A percentile compares a stretch with the other conserved stretches of the same genome.
Evolutionary conservation across 2,797 vertebrate genomes (phyloP).

Genomic region (Nannoperca australis): DNA sequence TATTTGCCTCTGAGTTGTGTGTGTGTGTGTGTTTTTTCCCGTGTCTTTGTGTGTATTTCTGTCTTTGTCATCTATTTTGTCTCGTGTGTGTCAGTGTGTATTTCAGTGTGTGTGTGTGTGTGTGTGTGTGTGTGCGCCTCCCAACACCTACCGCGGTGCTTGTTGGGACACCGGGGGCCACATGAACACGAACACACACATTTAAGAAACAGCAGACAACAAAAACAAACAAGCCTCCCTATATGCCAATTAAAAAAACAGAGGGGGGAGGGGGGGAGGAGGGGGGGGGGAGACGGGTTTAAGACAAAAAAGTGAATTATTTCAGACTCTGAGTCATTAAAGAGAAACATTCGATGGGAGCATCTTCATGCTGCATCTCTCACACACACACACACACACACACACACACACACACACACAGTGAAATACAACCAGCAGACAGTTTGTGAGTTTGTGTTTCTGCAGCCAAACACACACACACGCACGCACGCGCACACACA

Average conservation of each 20-base stretch:
- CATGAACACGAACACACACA: constrained; percentile 81
- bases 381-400: background rate
- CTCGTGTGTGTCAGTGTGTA: constrained; percentile 23
- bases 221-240: constrained; percentile 82
- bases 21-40: constrained; percentile 24
- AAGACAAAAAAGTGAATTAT: constrained; percentile 66
- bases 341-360: background rate
- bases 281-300: constrained; percentile 29
- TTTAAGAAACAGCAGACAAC: constrained; percentile 81
- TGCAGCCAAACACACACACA: constrained; percentile 33
- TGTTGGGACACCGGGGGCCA: constrained; percentile 82
- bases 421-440: constrained; percentile 7
- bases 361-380: background rate
- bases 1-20: constrained; percentile 35
- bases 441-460: constrained; percentile 13
- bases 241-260: constrained; percentile 78
- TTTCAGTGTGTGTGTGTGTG: constrained; percentile 27
- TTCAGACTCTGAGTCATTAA: constrained; percentile 13
- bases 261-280: constrained; percentile 3
- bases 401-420: too few relatives aligned
- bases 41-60: constrained; percentile 30
- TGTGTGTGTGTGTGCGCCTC: constrained; percentile 55
- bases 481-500: constrained; percentile 9
- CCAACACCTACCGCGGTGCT: constrained; percentile 81
- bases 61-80: constrained; percentile 53